Evolutionary conservation across 2,888 invertebrate species (phyloP).

Genomic region (Amblyteles armatorius): DNA sequence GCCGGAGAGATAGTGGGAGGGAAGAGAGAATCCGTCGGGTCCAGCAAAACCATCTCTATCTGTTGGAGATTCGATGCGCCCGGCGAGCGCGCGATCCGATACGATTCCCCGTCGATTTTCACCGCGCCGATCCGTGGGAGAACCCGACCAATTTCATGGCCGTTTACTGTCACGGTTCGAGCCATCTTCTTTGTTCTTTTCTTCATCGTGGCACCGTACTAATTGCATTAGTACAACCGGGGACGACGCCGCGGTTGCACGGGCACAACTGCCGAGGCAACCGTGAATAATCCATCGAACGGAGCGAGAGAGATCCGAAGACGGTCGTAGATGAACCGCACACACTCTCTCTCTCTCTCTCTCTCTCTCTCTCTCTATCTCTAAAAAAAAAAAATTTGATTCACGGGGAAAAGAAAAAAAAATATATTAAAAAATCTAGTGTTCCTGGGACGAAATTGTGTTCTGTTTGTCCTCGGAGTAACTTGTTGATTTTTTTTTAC

Average conservation of each 20-base stretch:
- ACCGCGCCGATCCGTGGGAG: constrained; percentile 75
- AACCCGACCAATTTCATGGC: constrained; percentile 79
- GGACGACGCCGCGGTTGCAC: constrained; percentile 27
- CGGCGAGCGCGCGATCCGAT: constrained; percentile 49
- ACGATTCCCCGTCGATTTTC: constrained; percentile 62
- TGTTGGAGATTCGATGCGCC: constrained; percentile 11
- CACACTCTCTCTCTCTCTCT: not conserved
- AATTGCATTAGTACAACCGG: constrained; percentile 75
- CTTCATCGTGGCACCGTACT: constrained; percentile 72
- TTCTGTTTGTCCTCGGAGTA: not conserved
- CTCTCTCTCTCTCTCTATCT: not conserved
- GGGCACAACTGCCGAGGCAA: constrained; percentile 30
- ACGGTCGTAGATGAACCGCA: not conserved
- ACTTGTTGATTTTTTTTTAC: not conserved
- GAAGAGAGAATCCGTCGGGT: constrained; percentile 23
- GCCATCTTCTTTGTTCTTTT: constrained; percentile 71
- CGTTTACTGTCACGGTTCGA: constrained; percentile 79
- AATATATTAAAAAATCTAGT: not conserved
- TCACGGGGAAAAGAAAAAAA: not conserved
- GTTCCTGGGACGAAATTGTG: not conserved
- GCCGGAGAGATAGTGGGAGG: not conserved
- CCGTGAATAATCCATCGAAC: constrained; percentile 48
- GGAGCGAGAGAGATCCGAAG: not conserved
- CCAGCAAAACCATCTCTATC: constrained; percentile 12
- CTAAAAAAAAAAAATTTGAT: not conserved